A percentile compares a stretch with the other conserved stretches of the same genome.
Evolutionary conservation across 2,113 vertebrate species (phyloP).

Genomic region (Sylvilagus bachmani): DNA sequence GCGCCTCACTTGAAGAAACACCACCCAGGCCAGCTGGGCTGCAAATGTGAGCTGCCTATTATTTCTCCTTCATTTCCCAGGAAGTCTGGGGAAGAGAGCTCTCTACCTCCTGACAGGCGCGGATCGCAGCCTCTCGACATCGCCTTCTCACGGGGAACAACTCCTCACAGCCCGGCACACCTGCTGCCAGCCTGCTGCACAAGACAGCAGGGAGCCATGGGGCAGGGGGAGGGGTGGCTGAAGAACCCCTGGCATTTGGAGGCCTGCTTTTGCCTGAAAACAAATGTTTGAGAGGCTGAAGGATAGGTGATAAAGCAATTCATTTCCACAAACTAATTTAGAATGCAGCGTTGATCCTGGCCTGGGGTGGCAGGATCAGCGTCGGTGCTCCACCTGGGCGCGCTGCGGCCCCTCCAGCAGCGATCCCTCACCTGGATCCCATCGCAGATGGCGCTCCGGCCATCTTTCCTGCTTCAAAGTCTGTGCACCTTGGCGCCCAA

Average conservation of each 20-base stretch:
- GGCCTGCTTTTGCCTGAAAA: conserved; percentile 16
- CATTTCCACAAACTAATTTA: background rate
- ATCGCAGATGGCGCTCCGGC: background rate
- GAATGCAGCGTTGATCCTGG: too few species aligned
- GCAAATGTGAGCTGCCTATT: background rate
- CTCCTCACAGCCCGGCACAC: background rate
- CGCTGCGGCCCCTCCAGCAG: background rate
- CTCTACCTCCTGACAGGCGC: background rate
- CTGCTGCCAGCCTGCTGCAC: background rate
- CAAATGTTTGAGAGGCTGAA: background rate
- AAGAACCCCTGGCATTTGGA: background rate
- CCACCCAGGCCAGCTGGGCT: conserved; percentile 25
- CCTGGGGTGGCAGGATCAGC: background rate
- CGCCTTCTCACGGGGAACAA: background rate
- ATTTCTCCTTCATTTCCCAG: conserved; percentile 55
- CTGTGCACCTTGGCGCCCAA: background rate
- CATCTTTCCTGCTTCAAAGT: background rate
- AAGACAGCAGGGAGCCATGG: background rate
- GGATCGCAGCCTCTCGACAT: background rate
- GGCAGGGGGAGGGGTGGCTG: background rate
- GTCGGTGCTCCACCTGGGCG: background rate
- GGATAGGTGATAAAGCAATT: background rate
- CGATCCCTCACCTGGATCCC: background rate
- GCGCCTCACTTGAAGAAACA: background rate
- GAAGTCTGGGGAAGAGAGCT: background rate